Evolutionary conservation across 2,113 vertebrate genomes (phyloP), one percentile per base, ranked within the genome.

Genomic region (Callionymus lyra): DNA sequence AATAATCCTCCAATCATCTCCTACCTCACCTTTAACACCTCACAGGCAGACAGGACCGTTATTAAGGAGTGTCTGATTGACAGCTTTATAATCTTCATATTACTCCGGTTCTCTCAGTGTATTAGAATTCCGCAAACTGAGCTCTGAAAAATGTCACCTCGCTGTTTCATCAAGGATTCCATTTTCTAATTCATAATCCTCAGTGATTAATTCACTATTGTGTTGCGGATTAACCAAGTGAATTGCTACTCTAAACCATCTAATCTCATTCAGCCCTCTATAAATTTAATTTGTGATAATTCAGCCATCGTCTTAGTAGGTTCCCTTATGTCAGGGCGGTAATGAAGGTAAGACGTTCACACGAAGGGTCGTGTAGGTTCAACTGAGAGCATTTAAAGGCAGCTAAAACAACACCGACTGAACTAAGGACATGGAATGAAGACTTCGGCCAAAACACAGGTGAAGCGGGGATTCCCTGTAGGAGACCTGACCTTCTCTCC

Each of bases 401-500:
- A 27, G 21, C 8, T 27, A 27, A 27, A 27, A 27, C 8, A 27
- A 27, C 8, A 27, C 8, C 21, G 21, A 8, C 21, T 27, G 4
- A 27, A 27, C 21, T 27, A 27, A 27, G 8, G 4, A 27, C 8
- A 27, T 27, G 4, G 8, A 27, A 27, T 27, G 21, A 4, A 27
- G 8, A 27, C 21, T 8, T 27, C 4, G 4, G 8, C 21, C 21
- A 27, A n/a, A n/a, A 27, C 21, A 27, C 4, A 27, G 21, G 21
- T 27, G 21, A 27, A 8, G 4, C 8, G 21, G 4, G 8, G 36
- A 34, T 19, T 12, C 34, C 35, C 13, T 14, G 8, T 31, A 21
- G 6, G 10, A 34, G 16, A 21, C 31, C 35, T 42, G 50, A 16
- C 41, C 19, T 41, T 47, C 31, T 51, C 47, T 32, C 34, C 52